phyloP scores from a whole-genome alignment of 2,888 invertebrate genomes.

The Chirona hameri region DNA sequence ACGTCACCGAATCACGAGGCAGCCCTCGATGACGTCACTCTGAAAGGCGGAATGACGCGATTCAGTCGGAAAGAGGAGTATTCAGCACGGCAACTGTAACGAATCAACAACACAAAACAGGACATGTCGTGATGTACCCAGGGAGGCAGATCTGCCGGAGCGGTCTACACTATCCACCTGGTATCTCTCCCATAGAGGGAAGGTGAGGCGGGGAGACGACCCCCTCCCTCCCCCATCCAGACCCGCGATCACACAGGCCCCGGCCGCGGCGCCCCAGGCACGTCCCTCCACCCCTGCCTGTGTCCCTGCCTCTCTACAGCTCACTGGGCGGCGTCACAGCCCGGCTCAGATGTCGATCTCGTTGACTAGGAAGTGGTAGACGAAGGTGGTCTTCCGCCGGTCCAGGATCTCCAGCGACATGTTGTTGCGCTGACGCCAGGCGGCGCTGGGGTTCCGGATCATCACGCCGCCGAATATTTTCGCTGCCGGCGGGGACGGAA shows the following conservation, averaged over 20 bases:
- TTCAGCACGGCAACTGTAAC: too few relatives aligned
- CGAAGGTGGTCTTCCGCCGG: conserved; percentile 65
- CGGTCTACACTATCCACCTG: too few relatives aligned
- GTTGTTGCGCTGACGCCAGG: conserved; percentile 32
- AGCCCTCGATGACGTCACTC: too few relatives aligned
- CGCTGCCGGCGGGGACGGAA: conserved; percentile 51
- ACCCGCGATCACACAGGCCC: not conserved
- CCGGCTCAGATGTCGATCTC: conserved; percentile 50
- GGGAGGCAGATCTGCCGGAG: too few relatives aligned
- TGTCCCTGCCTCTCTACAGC: not conserved
- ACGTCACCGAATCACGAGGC: too few relatives aligned
- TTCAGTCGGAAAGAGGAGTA: too few relatives aligned
- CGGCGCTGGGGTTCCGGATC: conserved; percentile 56
- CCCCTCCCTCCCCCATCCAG: too few relatives aligned
- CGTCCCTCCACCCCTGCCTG: not conserved
- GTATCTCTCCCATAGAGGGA: too few relatives aligned
- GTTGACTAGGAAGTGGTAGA: conserved; percentile 76
- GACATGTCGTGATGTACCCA: too few relatives aligned
- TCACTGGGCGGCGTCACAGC: not conserved
- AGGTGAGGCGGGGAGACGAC: too few relatives aligned
- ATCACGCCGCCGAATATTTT: conserved; percentile 79
- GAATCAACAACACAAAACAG: too few relatives aligned
- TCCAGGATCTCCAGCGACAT: conserved; percentile 53
- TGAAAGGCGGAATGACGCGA: too few relatives aligned
- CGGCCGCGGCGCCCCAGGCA: not conserved